phyloP scores from a whole-genome alignment of 2,888 invertebrate genomes.

The Chrysotoxum bicinctum region DNA sequence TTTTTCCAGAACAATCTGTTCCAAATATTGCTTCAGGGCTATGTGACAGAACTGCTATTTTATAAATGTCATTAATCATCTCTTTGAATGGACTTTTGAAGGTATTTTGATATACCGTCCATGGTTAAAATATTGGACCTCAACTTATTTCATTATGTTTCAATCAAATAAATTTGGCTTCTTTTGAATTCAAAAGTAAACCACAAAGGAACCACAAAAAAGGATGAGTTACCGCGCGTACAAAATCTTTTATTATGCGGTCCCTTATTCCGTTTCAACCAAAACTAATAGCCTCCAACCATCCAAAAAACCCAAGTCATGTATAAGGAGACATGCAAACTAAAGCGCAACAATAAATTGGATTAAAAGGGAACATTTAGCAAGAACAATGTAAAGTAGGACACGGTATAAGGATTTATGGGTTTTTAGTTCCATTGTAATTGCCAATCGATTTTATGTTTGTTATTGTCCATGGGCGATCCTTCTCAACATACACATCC shows the following conservation, averaged over 20 bases:
- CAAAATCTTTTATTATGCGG: conserved; percentile 10
- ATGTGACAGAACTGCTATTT: not conserved
- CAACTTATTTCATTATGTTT: not conserved
- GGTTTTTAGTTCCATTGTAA: conserved; percentile 75
- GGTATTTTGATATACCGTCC: too few species aligned
- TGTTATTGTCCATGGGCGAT: conserved; percentile 73
- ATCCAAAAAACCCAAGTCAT: conserved; percentile 55
- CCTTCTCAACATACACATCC: conserved; percentile 17
- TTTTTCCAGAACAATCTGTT: not conserved
- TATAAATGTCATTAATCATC: not conserved
- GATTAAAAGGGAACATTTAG: conserved; percentile 74
- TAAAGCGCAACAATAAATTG: conserved; percentile 73
- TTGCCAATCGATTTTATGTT: conserved; percentile 75
- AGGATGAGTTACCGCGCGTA: conserved; percentile 47
- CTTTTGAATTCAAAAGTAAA: conserved; percentile 37
- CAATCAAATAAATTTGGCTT: conserved; percentile 22
- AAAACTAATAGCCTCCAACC: conserved; percentile 44
- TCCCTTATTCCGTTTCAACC: conserved; percentile 29
- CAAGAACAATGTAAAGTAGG: conserved; percentile 74
- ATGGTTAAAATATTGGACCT: not conserved
- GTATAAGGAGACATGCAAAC: conserved; percentile 69
- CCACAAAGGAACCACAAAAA: conserved; percentile 28
- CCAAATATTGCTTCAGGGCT: not conserved
- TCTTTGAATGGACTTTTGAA: not conserved
- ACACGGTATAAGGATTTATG: conserved; percentile 74